These are phyloP conservation scores for Nothocercus julius DNA, from an alignment of 2,113 vertebrate genomes.

Conservation along the genomic window DNA sequence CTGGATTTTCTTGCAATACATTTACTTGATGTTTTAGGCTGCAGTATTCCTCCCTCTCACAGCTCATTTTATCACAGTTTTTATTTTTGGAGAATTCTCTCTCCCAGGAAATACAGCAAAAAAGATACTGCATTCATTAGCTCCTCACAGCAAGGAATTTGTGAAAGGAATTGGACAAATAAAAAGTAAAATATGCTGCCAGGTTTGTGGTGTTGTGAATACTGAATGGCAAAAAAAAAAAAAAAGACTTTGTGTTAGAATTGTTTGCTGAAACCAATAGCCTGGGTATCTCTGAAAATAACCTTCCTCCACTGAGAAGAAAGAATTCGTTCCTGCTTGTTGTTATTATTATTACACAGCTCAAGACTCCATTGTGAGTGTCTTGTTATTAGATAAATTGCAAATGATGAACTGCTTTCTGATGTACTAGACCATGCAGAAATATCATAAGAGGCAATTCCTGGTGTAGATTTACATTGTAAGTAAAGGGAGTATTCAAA, in stretches of 20 bases:
- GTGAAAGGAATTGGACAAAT: not conserved
- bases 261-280: not conserved
- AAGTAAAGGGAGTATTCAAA: not conserved
- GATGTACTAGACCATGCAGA: not conserved
- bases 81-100: not conserved
- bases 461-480: not conserved
- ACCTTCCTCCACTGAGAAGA: not conserved
- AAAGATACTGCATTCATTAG: not conserved
- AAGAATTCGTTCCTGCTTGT: not conserved
- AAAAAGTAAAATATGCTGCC: not conserved
- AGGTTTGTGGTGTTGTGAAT: not conserved
- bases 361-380: accelerated
- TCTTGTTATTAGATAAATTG: not conserved
- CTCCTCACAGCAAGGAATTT: accelerated
- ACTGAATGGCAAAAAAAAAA: not conserved
- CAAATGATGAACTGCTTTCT: not conserved
- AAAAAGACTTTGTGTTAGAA: not conserved
- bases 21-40: not conserved
- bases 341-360: not conserved
- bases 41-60: not conserved
- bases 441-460: not conserved
- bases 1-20: not conserved
- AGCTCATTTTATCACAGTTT: not conserved
- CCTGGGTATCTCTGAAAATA: constrained; percentile 3
- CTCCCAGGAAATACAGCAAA: not conserved